Evolutionary conservation across 2,113 vertebrate genomes (phyloP).

Genomic region (Pteruthius melanotis): DNA sequence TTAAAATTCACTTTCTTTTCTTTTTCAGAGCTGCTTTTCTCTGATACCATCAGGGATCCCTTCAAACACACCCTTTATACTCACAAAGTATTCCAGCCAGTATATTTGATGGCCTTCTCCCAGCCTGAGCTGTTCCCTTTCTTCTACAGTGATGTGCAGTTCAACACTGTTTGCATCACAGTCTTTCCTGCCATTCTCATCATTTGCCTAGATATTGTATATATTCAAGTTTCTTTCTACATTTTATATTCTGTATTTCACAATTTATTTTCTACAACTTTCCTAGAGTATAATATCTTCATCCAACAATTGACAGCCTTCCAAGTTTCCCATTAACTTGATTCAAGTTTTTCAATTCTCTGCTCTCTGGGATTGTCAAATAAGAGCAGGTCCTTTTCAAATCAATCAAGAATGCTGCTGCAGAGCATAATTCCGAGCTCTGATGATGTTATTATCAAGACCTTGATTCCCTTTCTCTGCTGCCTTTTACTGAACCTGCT

Average conservation of each 20-base stretch:
- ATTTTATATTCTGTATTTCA: background rate
- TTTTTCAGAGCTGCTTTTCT: background rate
- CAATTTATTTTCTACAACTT: background rate
- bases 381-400: background rate
- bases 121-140: background rate
- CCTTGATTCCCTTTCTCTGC: background rate
- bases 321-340: background rate
- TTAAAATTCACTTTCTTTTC: background rate
- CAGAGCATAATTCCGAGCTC: background rate
- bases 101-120: background rate
- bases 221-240: background rate
- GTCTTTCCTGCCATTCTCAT: background rate
- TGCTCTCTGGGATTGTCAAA: background rate
- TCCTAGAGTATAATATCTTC: background rate
- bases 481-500: background rate
- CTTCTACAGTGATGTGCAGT: background rate
- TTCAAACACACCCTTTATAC: background rate
- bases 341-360: background rate
- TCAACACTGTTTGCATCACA: background rate
- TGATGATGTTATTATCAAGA: background rate
- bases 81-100: background rate
- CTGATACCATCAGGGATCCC: background rate
- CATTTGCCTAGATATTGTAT: background rate
- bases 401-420: background rate
- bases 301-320: background rate